Base-by-base conservation (phyloP, 2,113 vertebrate species). In the Epinephelus lanceolatus region DNA sequence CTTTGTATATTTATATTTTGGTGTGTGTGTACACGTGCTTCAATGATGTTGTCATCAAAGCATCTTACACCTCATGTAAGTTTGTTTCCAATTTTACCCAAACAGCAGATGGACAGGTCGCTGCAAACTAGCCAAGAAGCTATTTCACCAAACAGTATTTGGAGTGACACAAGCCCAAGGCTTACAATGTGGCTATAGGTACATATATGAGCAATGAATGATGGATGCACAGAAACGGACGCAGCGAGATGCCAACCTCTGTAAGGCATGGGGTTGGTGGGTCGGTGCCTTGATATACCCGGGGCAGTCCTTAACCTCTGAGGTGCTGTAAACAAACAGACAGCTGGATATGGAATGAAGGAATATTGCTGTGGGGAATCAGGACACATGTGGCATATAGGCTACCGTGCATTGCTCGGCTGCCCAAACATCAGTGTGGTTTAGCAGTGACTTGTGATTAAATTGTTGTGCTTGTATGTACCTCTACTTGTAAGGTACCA, bases 161-260 rank as follows among this genome's bases (percentile, higher is more conserved):
- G 67, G 85, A 91, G 76, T 94, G 92, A 93, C 91, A 94, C 52
- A 59, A 84, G 87, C 92, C 87, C 78, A 40, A 49, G 88, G 91
- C 91, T 67, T 69, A 30, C 40, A 69, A 45, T 62, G 77, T 56
- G 51, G 78, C 88, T 59, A 90, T 84, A 78, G 84, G 83, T 93
- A 63, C 55, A 45, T 37, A 47, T 81, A 73, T 81, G 74, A 55
- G 68, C 25, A 73, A 71, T 59, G 60, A 69, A 74, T 77, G 88
- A 89, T 75, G 68, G 76, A 85, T 79, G 73, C 86, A 79, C 2
- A 6, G 60, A 80, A 84, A 89, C 37, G 8, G 47, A 78, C 79
- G 60, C 86, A 82, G 73, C 42, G 18, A 82, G 69, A 89, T 91
- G 89, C 81, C 88, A 87, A 80, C 78, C 27, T 79, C 80, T 84